Conservation (phyloP, 30 jellyfish, hydroid and myxozoan genomes). For the Turritopsis rubra region DNA sequence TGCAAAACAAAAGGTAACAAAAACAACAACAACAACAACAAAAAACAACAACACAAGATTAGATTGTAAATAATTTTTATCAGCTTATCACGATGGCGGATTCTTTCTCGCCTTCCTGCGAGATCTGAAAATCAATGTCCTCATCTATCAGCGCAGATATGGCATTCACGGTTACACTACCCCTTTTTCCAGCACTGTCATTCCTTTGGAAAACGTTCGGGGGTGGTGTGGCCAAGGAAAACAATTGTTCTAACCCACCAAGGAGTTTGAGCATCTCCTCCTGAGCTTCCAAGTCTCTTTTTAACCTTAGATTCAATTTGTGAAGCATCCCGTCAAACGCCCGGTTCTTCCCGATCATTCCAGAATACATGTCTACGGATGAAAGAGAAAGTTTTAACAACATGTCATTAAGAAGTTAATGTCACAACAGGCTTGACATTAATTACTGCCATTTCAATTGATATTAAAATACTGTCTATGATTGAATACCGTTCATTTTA, state of each 20-base stretch:
- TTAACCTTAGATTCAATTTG: constrained; percentile 8
- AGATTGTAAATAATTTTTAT: too few relatives aligned
- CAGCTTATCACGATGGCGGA: background rate
- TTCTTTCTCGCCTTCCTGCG: background rate
- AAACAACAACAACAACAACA: background rate
- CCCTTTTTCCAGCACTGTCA: background rate
- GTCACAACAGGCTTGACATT: too few relatives aligned
- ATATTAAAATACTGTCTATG: too few relatives aligned
- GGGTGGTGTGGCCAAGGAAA: constrained; percentile 28
- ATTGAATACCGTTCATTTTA: too few relatives aligned
- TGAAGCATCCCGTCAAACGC: constrained; percentile 8
- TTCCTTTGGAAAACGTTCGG: background rate
- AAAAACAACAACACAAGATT: too few relatives aligned
- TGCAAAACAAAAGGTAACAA: background rate
- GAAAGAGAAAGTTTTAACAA: background rate
- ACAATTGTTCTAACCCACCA: constrained; percentile 37
- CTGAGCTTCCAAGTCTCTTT: constrained; percentile 14
- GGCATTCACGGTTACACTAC: too few relatives aligned
- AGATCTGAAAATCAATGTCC: background rate
- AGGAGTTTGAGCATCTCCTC: constrained; percentile 37
- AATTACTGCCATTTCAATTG: too few relatives aligned
- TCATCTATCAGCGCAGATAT: background rate
- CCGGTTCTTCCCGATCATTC: constrained; percentile 13
- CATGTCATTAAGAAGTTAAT: background rate
- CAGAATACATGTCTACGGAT: constrained; percentile 22